Percentiles rank a stretch among this genome's conserved stretches.
These are phyloP conservation scores for Hyalella azteca DNA, from an alignment of 2,888 invertebrate genomes.

Conservation along the genomic window DNA sequence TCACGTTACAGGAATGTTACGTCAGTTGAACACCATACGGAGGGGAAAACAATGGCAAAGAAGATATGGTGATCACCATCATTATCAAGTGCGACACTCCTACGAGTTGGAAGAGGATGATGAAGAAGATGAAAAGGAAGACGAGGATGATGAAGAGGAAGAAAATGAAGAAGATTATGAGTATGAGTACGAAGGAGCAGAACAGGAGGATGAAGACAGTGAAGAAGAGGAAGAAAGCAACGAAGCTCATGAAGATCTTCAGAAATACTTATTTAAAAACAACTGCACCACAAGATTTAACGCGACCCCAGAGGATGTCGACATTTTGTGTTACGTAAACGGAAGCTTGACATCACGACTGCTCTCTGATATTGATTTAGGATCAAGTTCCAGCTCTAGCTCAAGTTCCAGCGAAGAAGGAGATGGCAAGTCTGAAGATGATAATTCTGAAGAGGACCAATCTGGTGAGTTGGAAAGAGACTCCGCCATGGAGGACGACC, in stretches of 20 bases:
- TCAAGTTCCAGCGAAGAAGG: conserved; percentile 17
- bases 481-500: background rate
- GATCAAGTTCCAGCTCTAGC: conserved; percentile 31
- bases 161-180: conserved; percentile 44
- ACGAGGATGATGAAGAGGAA: conserved; percentile 41
- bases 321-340: conserved; percentile 38
- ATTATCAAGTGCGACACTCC: background rate
- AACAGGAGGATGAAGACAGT: conserved; percentile 37
- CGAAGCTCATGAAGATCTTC: conserved; percentile 33
- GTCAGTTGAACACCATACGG: conserved; percentile 18
- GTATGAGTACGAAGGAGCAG: conserved; percentile 35
- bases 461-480: background rate
- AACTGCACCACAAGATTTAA: conserved; percentile 29
- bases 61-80: background rate
- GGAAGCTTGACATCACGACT: conserved; percentile 31
- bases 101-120: conserved; percentile 8
- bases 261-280: conserved; percentile 22
- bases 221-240: conserved; percentile 32
- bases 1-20: conserved; percentile 5
- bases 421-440: background rate
- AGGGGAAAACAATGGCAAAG: conserved; percentile 2
- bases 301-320: conserved; percentile 29
- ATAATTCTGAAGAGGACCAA: background rate
- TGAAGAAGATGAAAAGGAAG: conserved; percentile 30
- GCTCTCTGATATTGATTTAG: conserved; percentile 22